These are phyloP conservation scores for Latrodectus geometricus DNA, from an alignment of 1,140 invertebrate genomes.

Conservation along the genomic window DNA sequence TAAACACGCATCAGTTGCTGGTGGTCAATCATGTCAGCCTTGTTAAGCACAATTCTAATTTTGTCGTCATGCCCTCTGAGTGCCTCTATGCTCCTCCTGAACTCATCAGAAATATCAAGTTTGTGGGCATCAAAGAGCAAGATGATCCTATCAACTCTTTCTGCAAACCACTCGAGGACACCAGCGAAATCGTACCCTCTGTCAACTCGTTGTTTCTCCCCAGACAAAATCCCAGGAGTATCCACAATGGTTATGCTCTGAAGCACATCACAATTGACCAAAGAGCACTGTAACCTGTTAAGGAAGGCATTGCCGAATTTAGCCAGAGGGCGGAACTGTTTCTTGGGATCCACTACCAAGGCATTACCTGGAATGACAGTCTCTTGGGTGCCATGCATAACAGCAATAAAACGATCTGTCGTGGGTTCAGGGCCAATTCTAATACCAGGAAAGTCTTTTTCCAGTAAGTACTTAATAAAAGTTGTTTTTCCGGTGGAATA, in stretches of 20 bases:
- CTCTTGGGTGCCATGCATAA: conserved; percentile 88
- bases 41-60: conserved; percentile 98
- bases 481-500: conserved; percentile 84
- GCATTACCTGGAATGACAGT: conserved; percentile 98
- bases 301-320: conserved; percentile 99
- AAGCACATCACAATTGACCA: conserved; percentile 85
- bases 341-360: conserved; percentile 95
- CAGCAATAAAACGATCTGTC: conserved; percentile 97
- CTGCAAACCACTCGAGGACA: conserved; percentile 98
- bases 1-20: conserved; percentile 99
- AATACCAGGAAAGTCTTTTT: conserved; percentile 77
- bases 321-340: conserved; percentile 93
- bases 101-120: conserved; percentile 99
- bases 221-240: conserved; percentile 84
- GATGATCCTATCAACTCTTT: conserved; percentile 97
- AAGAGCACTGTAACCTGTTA: conserved; percentile 95
- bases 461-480: conserved; percentile 77
- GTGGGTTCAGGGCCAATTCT: conserved; percentile 96
- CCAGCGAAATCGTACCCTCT: conserved; percentile 98
- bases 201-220: conserved; percentile 95
- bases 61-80: conserved; percentile 97
- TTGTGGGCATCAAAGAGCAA: conserved; percentile 99
- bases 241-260: conserved; percentile 96
- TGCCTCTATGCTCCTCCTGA: conserved; percentile 91
- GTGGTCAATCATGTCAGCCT: conserved; percentile 99